Evolutionary conservation across 2,888 invertebrate species (phyloP).

Genomic region (Caenorhabditis uteleia): DNA sequence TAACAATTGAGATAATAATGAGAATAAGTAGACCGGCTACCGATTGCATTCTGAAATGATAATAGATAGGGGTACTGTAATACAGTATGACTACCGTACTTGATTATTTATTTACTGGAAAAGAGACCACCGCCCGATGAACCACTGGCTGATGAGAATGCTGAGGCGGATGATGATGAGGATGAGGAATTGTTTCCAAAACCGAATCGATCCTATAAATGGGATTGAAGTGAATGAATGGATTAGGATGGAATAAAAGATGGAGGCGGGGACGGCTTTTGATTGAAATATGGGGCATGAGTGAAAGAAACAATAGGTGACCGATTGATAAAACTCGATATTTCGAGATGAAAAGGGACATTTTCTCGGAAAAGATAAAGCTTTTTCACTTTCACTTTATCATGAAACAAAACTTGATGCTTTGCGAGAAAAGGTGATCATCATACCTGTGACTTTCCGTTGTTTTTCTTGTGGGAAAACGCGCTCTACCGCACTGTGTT

Average conservation of each 20-base stretch:
- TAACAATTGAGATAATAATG: slow-evolving; percentile 13
- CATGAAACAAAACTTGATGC: no score
- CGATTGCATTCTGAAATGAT: slow-evolving; percentile 27
- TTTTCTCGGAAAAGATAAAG: no score
- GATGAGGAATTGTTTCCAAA: slow-evolving; percentile 33
- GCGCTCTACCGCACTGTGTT: no score
- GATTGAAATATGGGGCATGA: slow-evolving; percentile 4
- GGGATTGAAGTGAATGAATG: background rate
- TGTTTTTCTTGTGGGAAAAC: no score
- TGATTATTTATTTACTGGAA: slow-evolving; percentile 46
- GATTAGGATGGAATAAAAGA: slow-evolving; percentile 17
- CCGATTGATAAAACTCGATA: slow-evolving; percentile 26
- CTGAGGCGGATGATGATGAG: slow-evolving; percentile 23
- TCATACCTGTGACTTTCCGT: no score
- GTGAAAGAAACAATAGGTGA: slow-evolving; percentile 3
- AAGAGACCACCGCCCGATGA: slow-evolving; percentile 51
- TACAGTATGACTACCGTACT: no score
- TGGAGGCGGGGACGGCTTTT: slow-evolving; percentile 25
- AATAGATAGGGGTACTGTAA: no score
- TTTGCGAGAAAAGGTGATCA: no score
- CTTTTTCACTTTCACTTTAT: no score
- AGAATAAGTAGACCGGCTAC: slow-evolving; percentile 26
- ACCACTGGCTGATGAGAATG: slow-evolving; percentile 41
- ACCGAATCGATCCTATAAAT: slow-evolving; percentile 37
- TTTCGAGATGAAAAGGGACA: no score